phyloP scores from a whole-genome alignment of 2,113 vertebrate genomes.

The Hystrix brachyura region DNA sequence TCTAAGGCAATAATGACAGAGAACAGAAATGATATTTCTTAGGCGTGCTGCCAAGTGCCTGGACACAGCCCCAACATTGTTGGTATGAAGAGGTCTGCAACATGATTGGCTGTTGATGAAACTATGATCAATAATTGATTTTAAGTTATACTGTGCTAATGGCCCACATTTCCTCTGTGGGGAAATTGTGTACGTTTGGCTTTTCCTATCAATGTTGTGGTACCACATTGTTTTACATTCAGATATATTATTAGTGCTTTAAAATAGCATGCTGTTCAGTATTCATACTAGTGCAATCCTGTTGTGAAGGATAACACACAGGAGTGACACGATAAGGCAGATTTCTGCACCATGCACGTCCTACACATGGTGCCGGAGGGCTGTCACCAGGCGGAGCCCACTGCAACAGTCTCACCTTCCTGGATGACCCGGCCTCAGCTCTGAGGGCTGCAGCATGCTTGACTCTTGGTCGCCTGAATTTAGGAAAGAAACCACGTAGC shows the following conservation, averaged over 20 bases:
- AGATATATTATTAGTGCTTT: neutral
- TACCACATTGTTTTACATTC: neutral
- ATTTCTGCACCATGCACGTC: neutral
- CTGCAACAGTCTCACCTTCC: neutral
- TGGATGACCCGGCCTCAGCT: rapidly evolving
- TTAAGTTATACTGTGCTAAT: neutral
- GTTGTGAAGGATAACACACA: neutral
- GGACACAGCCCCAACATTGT: neutral
- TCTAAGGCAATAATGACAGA: neutral
- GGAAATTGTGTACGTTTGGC: neutral
- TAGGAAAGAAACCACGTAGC: neutral
- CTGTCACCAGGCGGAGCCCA: neutral
- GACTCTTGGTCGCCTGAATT: neutral
- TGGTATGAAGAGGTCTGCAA: neutral
- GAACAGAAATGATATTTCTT: neutral
- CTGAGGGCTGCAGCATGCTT: neutral
- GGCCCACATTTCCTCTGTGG: neutral
- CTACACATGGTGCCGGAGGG: neutral
- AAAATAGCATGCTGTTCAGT: neutral
- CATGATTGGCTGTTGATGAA: neutral
- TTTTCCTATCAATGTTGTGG: neutral
- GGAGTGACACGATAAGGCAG: neutral
- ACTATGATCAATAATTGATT: neutral
- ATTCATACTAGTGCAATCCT: neutral
- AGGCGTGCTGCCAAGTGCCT: neutral